These are phyloP conservation scores for Chalcis sispes DNA, from an alignment of 2,888 invertebrate species.

Conservation along the genomic window DNA sequence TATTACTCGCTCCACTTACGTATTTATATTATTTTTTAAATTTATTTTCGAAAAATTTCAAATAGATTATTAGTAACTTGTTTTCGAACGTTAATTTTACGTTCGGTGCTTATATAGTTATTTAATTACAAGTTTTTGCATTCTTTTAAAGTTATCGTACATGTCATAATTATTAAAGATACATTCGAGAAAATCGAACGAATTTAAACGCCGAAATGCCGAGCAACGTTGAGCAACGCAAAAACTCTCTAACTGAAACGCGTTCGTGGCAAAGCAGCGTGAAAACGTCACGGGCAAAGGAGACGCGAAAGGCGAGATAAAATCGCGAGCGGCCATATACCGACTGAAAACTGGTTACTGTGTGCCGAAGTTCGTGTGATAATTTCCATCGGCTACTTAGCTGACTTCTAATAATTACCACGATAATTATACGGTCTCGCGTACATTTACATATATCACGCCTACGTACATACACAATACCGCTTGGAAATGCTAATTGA, in stretches of 20 bases:
- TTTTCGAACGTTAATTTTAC: too few relatives aligned
- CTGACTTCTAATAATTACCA: slow-evolving; percentile 73
- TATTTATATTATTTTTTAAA: too few relatives aligned
- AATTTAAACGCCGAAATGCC: neutral
- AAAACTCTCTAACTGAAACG: neutral
- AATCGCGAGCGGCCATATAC: neutral
- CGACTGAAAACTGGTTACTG: slow-evolving; percentile 59
- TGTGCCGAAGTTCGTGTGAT: slow-evolving; percentile 66
- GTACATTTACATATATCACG: slow-evolving; percentile 56
- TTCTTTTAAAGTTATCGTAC: slow-evolving; percentile 30
- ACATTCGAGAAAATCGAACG: slow-evolving; percentile 9
- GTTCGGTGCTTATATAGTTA: too few relatives aligned
- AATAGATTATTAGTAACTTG: too few relatives aligned
- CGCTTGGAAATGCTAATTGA: slow-evolving; percentile 74
- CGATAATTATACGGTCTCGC: slow-evolving; percentile 71
- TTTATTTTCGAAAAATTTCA: too few relatives aligned
- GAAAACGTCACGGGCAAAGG: neutral
- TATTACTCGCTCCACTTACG: too few relatives aligned
- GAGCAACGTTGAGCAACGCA: neutral
- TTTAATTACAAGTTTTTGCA: neutral
- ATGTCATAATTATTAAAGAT: slow-evolving; percentile 10
- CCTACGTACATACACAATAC: slow-evolving; percentile 61
- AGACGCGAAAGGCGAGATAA: neutral
- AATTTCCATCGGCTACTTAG: slow-evolving; percentile 73
- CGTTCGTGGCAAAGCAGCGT: neutral